Evolutionary conservation across 2,797 vertebrate species (phyloP).

Genomic region (Acanthopagrus latus): DNA sequence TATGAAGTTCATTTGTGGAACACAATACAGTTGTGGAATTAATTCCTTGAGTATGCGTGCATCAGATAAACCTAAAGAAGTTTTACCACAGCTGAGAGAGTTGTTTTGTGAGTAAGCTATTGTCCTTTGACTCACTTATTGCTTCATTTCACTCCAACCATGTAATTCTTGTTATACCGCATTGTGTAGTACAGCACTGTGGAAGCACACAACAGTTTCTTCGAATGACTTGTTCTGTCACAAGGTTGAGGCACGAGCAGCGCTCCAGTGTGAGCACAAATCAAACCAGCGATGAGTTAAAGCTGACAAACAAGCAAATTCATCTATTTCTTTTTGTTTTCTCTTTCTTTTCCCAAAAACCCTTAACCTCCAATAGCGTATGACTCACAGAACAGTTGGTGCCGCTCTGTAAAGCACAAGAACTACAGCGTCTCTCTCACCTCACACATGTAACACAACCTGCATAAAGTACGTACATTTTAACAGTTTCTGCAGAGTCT

Average conservation of each 20-base stretch:
- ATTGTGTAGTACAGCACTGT: slow-evolving; percentile 5
- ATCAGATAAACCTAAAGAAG: not conserved
- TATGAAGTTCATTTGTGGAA: not conserved
- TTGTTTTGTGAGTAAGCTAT: slow-evolving; percentile 1
- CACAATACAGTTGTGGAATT: not conserved
- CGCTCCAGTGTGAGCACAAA: slow-evolving; percentile 11
- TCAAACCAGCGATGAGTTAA: slow-evolving; percentile 30
- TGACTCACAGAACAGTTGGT: slow-evolving; percentile 56
- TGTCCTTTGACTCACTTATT: slow-evolving; percentile 11
- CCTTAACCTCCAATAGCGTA: slow-evolving; percentile 29
- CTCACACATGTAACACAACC: slow-evolving; percentile 49
- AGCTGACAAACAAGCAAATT: slow-evolving; percentile 29
- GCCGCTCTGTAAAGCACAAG: slow-evolving; percentile 39
- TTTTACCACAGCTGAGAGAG: not conserved
- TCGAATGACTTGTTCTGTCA: slow-evolving; percentile 24
- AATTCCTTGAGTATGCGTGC: not conserved
- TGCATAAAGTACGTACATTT: slow-evolving; percentile 44
- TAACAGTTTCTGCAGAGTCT: slow-evolving; percentile 51
- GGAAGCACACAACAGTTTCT: slow-evolving; percentile 23
- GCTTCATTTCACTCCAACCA: slow-evolving; percentile 23
- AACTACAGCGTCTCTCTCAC: slow-evolving; percentile 43
- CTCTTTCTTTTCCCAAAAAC: slow-evolving; percentile 34
- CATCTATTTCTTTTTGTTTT: slow-evolving; percentile 6
- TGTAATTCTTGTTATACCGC: slow-evolving; percentile 13
- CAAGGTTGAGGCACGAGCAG: slow-evolving; percentile 16